phyloP scores from a whole-genome alignment of 2,113 vertebrate species.

The Mobula birostris region DNA sequence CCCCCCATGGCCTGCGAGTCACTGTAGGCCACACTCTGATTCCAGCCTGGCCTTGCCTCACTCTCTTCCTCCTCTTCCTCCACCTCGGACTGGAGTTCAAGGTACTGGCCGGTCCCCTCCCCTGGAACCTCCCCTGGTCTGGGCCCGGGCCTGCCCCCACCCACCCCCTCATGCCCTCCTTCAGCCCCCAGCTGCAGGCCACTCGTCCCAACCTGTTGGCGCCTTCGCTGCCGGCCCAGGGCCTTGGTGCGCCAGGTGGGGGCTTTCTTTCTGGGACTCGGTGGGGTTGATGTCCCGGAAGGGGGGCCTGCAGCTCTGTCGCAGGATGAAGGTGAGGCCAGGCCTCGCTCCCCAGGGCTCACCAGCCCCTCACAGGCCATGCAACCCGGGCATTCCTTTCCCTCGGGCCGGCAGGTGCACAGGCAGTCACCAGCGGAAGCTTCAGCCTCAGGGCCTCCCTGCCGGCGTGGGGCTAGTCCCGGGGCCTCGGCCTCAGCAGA shows the following conservation, averaged over 20 bases:
- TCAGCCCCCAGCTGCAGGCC: slow-evolving; percentile 48
- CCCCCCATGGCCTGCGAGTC: no score
- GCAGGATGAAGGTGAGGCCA: no score
- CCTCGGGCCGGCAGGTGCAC: slow-evolving; percentile 44
- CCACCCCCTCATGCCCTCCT: slow-evolving; percentile 39
- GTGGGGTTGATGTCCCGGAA: slow-evolving; percentile 34
- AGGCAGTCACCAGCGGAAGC: no score
- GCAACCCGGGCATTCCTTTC: slow-evolving; percentile 42
- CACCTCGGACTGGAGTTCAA: no score
- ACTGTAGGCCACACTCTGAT: no score
- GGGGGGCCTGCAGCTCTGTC: slow-evolving; percentile 42
- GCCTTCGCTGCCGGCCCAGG: slow-evolving; percentile 68
- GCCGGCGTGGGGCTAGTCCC: slow-evolving; percentile 42
- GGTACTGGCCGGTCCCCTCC: no score
- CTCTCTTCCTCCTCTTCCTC: no score
- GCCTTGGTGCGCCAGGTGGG: slow-evolving; percentile 64
- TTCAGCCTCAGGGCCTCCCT: no score
- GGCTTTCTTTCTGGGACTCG: slow-evolving; percentile 64
- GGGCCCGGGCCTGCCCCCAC: neutral
- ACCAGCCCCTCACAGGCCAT: slow-evolving; percentile 39
- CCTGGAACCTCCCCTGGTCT: neutral
- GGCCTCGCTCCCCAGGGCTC: slow-evolving; percentile 42
- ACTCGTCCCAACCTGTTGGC: slow-evolving; percentile 59
- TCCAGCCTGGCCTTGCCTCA: no score
- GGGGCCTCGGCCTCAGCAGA: neutral